Conservation (phyloP, 2,113 vertebrate genomes). For the Shinisaurus crocodilurus region DNA sequence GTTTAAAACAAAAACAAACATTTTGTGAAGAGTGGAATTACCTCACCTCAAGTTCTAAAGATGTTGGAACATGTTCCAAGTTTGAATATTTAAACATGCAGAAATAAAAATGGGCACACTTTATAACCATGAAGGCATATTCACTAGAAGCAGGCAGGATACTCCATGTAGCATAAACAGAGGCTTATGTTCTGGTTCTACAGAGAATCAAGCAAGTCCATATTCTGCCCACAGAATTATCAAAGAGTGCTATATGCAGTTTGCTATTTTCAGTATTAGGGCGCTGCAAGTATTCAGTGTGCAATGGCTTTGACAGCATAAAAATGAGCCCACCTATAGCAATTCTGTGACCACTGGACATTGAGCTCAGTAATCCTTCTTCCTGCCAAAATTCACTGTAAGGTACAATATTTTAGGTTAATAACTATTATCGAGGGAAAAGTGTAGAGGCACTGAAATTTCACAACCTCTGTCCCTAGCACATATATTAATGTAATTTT, state of each 20-base stretch:
- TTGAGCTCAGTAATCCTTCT: too few relatives aligned
- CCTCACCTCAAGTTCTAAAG: neutral
- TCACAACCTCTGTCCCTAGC: neutral
- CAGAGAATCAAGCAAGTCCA: neutral
- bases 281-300: neutral
- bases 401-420: neutral
- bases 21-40: neutral
- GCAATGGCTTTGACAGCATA: too few relatives aligned
- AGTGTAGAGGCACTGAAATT: neutral
- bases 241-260: neutral
- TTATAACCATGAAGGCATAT: neutral
- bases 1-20: neutral
- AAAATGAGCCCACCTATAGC: neutral
- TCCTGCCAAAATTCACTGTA: neutral
- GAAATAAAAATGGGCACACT: neutral
- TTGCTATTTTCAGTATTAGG: neutral
- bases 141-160: neutral
- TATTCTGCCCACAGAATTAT: neutral
- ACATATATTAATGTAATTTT: neutral
- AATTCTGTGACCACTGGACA: neutral
- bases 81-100: neutral
- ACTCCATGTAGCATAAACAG: neutral
- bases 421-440: neutral
- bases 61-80: neutral
- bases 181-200: neutral